Conservation (phyloP, 2,113 vertebrate genomes). For the Neofelis nebulosa region DNA sequence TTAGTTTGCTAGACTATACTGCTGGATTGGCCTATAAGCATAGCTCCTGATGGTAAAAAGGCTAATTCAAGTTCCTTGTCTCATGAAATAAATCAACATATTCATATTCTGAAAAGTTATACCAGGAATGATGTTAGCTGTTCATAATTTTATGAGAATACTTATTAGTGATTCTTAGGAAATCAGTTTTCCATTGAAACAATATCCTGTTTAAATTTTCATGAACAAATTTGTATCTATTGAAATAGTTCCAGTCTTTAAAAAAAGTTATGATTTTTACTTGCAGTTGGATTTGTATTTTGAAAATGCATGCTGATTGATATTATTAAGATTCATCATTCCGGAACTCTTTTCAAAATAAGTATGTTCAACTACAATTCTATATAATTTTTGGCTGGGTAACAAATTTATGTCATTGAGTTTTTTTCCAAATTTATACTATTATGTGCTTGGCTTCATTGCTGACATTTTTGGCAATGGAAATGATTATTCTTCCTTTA, state of each 20-base stretch:
- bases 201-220: constrained; percentile 78
- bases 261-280: constrained; percentile 71
- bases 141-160: constrained; percentile 75
- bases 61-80: constrained; percentile 70
- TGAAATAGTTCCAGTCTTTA: constrained; percentile 75
- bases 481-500: constrained; percentile 64
- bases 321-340: constrained; percentile 78
- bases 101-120: constrained; percentile 79
- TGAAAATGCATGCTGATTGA: constrained; percentile 78
- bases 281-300: constrained; percentile 78
- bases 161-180: constrained; percentile 47
- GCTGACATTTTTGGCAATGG: constrained; percentile 51
- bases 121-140: constrained; percentile 71
- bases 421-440: constrained; percentile 47
- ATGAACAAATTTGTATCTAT: constrained; percentile 81
- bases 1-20: constrained; percentile 56
- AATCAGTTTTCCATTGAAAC: constrained; percentile 80
- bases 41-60: constrained; percentile 76
- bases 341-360: constrained; percentile 71
- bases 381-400: constrained; percentile 68
- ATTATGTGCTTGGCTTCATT: constrained; percentile 52
- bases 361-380: constrained; percentile 36
- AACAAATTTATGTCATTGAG: constrained; percentile 61
- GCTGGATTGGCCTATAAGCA: constrained; percentile 46
- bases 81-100: constrained; percentile 80